Conservation (phyloP, 2,113 vertebrate genomes). For the Todiramphus chloris region DNA sequence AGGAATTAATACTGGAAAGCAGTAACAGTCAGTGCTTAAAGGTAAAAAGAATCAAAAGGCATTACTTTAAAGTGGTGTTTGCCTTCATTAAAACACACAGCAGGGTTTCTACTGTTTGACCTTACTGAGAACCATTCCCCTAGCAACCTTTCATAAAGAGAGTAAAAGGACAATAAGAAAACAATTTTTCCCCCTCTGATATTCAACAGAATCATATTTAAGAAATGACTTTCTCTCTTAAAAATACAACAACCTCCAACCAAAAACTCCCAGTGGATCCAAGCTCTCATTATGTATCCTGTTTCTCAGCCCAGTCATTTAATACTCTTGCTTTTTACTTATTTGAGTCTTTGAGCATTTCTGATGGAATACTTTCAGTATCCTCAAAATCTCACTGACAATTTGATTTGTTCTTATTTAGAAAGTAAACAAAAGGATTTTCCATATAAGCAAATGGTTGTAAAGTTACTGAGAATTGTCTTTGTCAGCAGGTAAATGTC, state of each 20-base stretch:
- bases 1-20: conserved; percentile 7
- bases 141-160: conserved; percentile 54
- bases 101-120: conserved; percentile 47
- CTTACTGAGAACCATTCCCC: conserved; percentile 49
- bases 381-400: neutral
- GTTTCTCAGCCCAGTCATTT: neutral
- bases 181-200: neutral
- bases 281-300: neutral
- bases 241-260: neutral
- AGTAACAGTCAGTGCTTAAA: neutral
- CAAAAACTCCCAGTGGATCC: neutral
- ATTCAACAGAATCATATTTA: conserved; percentile 18
- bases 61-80: conserved; percentile 51
- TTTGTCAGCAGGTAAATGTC: neutral
- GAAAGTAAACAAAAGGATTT: conserved; percentile 8
- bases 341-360: neutral
- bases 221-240: neutral
- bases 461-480: neutral
- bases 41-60: conserved; percentile 26
- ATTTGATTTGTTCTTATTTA: neutral
- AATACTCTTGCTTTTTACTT: conserved; percentile 2
- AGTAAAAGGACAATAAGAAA: conserved; percentile 40
- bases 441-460: neutral
- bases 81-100: conserved; percentile 38
- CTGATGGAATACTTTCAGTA: neutral